Conservation (phyloP, 2,797 vertebrate genomes). For the Acanthornis magna region DNA sequence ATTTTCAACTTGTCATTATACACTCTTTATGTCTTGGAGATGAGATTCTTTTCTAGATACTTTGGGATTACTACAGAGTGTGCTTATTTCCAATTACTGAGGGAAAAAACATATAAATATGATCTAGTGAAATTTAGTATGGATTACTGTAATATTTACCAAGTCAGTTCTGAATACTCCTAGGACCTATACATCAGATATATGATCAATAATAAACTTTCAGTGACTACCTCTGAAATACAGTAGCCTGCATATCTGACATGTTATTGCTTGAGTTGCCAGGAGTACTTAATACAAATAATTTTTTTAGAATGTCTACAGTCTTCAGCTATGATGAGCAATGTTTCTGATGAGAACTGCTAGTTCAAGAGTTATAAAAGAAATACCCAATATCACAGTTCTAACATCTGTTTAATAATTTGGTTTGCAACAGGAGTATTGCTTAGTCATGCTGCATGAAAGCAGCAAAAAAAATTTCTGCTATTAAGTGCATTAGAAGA, state of each 20-base stretch:
- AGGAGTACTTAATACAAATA: not conserved
- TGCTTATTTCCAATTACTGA: not conserved
- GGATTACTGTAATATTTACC: not conserved
- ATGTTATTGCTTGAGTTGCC: not conserved
- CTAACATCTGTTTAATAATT: not conserved
- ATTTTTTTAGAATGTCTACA: not conserved
- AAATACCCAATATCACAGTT: not conserved
- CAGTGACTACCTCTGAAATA: not conserved
- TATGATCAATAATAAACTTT: not conserved
- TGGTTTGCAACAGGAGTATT: not conserved
- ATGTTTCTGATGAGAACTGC: not conserved
- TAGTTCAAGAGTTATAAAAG: not conserved
- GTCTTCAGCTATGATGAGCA: not conserved
- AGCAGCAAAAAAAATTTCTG: not conserved
- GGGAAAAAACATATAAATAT: not conserved
- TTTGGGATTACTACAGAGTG: not conserved
- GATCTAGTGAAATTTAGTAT: not conserved
- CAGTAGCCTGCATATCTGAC: not conserved
- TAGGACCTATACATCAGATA: not conserved
- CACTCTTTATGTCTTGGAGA: not conserved
- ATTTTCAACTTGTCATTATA: not conserved
- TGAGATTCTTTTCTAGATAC: not conserved
- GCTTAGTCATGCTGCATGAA: conserved; percentile 1
- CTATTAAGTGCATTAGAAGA: not conserved
- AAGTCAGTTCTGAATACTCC: conserved; percentile 12